These are phyloP conservation scores for Gnathonemus longibarbis DNA, from an alignment of 2,113 vertebrate genomes.

Conservation along the genomic window DNA sequence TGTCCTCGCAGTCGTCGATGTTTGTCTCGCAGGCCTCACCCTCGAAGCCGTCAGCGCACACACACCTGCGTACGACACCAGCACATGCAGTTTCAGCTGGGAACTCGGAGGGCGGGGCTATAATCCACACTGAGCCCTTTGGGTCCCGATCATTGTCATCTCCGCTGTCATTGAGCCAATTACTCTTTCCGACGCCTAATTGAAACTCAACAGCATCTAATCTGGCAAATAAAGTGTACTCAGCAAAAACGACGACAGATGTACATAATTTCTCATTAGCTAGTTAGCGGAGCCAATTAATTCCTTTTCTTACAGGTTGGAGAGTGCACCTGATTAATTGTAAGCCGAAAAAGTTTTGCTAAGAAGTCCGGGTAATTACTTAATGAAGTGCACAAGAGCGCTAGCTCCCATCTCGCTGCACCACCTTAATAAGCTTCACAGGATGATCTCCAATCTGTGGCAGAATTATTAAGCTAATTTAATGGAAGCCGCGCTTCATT, in stretches of 20 bases:
- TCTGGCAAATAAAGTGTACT: slow-evolving; percentile 23
- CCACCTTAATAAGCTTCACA: slow-evolving; percentile 50
- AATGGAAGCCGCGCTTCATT: slow-evolving; percentile 57
- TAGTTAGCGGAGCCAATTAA: slow-evolving; percentile 19
- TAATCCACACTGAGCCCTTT: neutral
- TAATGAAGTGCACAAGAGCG: slow-evolving; percentile 46
- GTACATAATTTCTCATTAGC: slow-evolving; percentile 29
- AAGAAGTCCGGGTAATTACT: slow-evolving; percentile 41
- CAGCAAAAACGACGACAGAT: slow-evolving; percentile 17
- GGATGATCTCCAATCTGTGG: slow-evolving; percentile 47
- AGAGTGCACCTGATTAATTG: slow-evolving; percentile 37
- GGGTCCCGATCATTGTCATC: neutral
- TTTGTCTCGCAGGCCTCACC: slow-evolving; percentile 88
- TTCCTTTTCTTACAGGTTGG: slow-evolving; percentile 7
- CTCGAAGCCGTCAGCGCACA: slow-evolving; percentile 91
- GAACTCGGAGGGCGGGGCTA: neutral
- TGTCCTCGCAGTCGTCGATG: slow-evolving; percentile 96
- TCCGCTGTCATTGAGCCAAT: neutral
- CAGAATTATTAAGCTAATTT: slow-evolving; percentile 54
- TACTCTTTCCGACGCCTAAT: slow-evolving; percentile 25
- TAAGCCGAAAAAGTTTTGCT: slow-evolving; percentile 36
- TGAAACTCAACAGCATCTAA: slow-evolving; percentile 28
- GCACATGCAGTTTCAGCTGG: neutral
- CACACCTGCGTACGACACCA: slow-evolving; percentile 65
- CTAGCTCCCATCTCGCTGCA: slow-evolving; percentile 35